Evolutionary conservation across 2,113 vertebrate genomes (phyloP), one percentile per base, ranked within the genome.

Genomic region (Plecturocebus donacophilus): DNA sequence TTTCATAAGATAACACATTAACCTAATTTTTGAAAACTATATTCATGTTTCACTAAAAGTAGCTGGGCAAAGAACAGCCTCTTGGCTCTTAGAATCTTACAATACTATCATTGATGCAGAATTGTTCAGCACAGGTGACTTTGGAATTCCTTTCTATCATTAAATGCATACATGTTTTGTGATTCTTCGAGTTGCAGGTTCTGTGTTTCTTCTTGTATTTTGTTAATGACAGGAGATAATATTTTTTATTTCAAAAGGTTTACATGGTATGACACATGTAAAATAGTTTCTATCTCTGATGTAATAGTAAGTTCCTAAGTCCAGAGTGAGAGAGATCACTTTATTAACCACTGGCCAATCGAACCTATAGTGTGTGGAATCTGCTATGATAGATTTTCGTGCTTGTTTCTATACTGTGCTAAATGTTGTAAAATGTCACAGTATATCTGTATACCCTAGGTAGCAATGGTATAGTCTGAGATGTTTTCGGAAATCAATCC

Each of bases 1-100:
- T 90, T 95, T 82, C 66, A 45, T 61, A 20, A 76, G 58, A 90
- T 58, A 40, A 79, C 56, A 87, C 75, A 73, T 94, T 82, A 82
- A 64, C 79, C 79, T 94, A 56, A 54, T 87, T 96, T 93, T 97
- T 95, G 21, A 79, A 82, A 93, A 85, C 38, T 19, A 5, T 47
- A 19, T 47, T 90, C 45, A 27, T 82, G 40, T 95, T 81, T 45
- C 2, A 40, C 45, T 77, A 40, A 93, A 79, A 21, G 81, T 76
- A 11, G 17, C 42, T 73, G 54, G 30, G 27, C 58, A 77, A 86
- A 8, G 49, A 80, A 49, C n/a, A 79, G 40, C 23, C 32, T 40
- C 66, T 90, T 87, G n/a, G 38, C 71, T 49, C 0, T 30, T 23
- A 89, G 40, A n/a, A 35, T 76, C 58, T 87, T 47, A 66, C 5